These are phyloP conservation scores for Centroberyx gerrardi DNA, from an alignment of 2,797 vertebrate species.

Conservation along the genomic window DNA sequence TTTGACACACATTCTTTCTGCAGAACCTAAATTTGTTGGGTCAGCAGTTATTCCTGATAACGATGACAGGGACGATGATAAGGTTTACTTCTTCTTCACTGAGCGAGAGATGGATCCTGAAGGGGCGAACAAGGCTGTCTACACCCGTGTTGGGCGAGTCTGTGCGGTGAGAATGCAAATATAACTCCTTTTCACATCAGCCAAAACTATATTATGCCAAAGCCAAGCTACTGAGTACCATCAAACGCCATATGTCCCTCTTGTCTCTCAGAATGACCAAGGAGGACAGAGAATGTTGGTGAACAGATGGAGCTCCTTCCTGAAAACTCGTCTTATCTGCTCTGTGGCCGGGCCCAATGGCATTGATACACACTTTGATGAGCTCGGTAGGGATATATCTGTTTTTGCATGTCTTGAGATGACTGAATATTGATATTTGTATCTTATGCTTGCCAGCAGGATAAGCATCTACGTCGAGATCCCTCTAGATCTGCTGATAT, in stretches of 20 bases:
- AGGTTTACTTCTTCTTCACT: constrained; percentile 98
- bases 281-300: constrained; percentile 96
- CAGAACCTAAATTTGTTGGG: constrained; percentile 95
- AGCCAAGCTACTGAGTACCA: neutral
- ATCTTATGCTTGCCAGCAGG: neutral
- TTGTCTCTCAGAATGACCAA: constrained; percentile 90
- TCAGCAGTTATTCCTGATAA: constrained; percentile 95
- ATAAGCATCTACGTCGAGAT: too few relatives aligned
- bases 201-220: neutral
- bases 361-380: constrained; percentile 96
- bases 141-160: constrained; percentile 91
- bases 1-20: neutral
- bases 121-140: constrained; percentile 87
- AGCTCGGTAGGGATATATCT: constrained; percentile 87
- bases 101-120: constrained; percentile 92
- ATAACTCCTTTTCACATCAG: neutral
- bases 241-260: constrained; percentile 25
- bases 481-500: too few relatives aligned
- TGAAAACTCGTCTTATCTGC: constrained; percentile 94
- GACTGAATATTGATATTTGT: neutral
- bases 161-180: constrained; percentile 89
- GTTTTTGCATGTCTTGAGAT: neutral
- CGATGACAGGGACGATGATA: constrained; percentile 94
- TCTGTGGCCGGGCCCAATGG: constrained; percentile 94
- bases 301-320: constrained; percentile 96